A percentile compares a stretch with the other conserved stretches of the same genome.
Conservation (phyloP, 2,888 invertebrate species). For the Platypus cylindrus region DNA sequence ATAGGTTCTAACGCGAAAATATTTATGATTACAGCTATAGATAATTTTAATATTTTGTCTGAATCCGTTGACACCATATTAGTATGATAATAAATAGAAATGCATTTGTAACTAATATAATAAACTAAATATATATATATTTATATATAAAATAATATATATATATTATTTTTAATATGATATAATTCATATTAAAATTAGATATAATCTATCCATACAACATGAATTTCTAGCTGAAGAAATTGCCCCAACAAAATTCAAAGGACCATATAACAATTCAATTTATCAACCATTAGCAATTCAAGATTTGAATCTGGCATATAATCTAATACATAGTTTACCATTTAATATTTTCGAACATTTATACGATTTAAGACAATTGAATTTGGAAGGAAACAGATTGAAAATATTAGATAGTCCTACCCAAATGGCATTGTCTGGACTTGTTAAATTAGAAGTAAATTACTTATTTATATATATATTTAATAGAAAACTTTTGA, state of each 20-base stretch:
- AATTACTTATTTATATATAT: constrained; percentile 11
- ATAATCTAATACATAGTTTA: constrained; percentile 50
- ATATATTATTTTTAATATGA: no score
- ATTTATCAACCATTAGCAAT: constrained; percentile 45
- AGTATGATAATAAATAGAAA: no score
- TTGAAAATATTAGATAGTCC: constrained; percentile 47
- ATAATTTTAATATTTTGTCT: no score
- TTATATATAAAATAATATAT: no score
- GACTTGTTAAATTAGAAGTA: constrained; percentile 44
- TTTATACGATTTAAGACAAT: constrained; percentile 45
- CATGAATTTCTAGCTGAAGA: constrained; percentile 40
- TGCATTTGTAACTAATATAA: no score
- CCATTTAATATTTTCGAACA: constrained; percentile 50
- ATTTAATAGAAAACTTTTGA: no score
- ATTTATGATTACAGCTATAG: no score
- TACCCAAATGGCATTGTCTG: constrained; percentile 45
- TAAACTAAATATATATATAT: no score
- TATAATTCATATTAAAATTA: no score
- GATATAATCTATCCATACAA: no score
- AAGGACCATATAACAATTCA: constrained; percentile 46
- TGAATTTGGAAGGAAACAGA: constrained; percentile 50
- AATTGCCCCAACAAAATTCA: constrained; percentile 50
- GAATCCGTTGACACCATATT: no score
- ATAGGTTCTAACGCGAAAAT: no score
- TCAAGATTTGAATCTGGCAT: constrained; percentile 47